phyloP scores from a whole-genome alignment of 2,113 vertebrate species.

The Toxotes jaculatrix region DNA sequence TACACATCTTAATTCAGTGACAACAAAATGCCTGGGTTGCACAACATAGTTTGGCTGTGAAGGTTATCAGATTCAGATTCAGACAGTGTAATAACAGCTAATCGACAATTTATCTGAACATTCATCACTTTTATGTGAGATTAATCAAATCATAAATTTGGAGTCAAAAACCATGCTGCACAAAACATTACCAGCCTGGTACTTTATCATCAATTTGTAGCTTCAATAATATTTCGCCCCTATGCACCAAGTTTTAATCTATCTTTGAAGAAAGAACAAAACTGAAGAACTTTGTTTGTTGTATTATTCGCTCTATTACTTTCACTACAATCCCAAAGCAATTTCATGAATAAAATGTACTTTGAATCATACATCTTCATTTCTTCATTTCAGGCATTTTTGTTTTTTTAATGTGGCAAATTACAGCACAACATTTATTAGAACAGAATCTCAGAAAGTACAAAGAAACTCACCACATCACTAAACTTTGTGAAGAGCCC shows the following conservation, averaged over 20 bases:
- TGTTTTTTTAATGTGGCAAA: not conserved
- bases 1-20: not conserved
- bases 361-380: slow-evolving; percentile 24
- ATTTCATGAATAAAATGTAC: not conserved
- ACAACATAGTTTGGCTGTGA: not conserved
- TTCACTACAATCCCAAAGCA: not conserved
- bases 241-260: not conserved
- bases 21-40: not conserved
- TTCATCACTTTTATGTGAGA: not conserved
- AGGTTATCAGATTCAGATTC: not conserved
- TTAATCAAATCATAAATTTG: not conserved
- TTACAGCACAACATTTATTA: not conserved
- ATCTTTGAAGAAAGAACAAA: not conserved
- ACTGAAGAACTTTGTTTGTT: not conserved
- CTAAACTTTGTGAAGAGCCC: slow-evolving; percentile 14
- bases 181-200: not conserved
- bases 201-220: not conserved
- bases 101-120: not conserved
- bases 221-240: slow-evolving; percentile 5
- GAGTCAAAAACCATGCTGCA: not conserved
- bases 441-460: not conserved
- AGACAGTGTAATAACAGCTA: not conserved
- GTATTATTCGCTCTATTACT: slow-evolving; percentile 28
- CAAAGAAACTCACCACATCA: not conserved
- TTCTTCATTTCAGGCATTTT: not conserved